Evolutionary conservation across 2,888 invertebrate genomes (phyloP), one percentile per base, ranked within the genome.

Genomic region (Nephrotoma flavescens): DNA sequence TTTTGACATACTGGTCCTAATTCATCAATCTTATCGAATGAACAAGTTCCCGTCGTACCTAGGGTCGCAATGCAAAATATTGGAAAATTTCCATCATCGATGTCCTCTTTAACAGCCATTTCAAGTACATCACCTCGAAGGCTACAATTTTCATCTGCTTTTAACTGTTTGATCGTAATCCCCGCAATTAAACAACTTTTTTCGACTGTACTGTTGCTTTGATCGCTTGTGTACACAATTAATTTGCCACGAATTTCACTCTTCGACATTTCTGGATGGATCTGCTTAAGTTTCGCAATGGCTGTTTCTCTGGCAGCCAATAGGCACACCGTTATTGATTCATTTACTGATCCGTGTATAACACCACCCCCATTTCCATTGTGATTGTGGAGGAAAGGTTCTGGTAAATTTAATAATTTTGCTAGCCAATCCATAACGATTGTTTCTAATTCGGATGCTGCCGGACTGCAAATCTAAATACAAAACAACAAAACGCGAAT

Each of bases 131-230:
- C 44, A 4, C 52, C 86, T 6, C 42, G 57, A 19, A 86, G 42
- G 5, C 84, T 41, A 42, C 84, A 84, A 83, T 93, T 91, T 88
- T 96, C 95, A 41, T 42, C 42, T 0, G 95, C 92, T 87, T 94
- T 93, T 83, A 98, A 91, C 42, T 96, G 92, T 87, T 95, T 93
- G 93, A 97, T 95, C 87, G 93, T 94, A 91, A 97, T 94, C 0
- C 96, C 96, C 0, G 95, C 96, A 86, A 98, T 91, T 42, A 96
- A 92, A 5, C 96, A 97, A 0, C 97, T 95, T 90, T 97, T 96
- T 91, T 98, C 97, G 3, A 98, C 96, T 0, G 97, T 97, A 4
- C 97, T 97, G 90, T 98, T 97, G 52, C 97, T 96, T 92, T 97
- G 96, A 89, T 96, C 95, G 88, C 97, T 97, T 1, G 96, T 94